Evolutionary conservation across 2,888 invertebrate species (phyloP), one percentile per base, ranked within the genome.

Genomic region (Tuberolachnus salignus): DNA sequence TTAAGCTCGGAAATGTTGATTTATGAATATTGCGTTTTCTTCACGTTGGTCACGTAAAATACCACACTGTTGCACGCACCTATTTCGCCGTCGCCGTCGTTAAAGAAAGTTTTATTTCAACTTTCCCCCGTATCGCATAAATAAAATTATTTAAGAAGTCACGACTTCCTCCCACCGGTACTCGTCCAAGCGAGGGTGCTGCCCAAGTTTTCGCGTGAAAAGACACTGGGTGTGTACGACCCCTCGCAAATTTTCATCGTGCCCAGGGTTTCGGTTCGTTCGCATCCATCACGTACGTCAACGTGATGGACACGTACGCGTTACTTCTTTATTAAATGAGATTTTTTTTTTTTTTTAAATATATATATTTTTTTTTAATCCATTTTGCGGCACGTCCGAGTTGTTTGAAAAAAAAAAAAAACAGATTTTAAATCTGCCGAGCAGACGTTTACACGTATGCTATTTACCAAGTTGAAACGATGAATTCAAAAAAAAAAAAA

Each of bases 211-310:
- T 19, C 3, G 14, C 10, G 26, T 10, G 19, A 19, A 78, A 16
- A 26, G 53, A 55, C 49, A 78, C 53, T 8, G 67, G 23, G 34
- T 34, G 44, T 16, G 21, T 21, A 9, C 57, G 44, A 44, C 44
- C 26, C 19, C 11, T 73, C 11, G 13, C 19, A 23, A 49, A 6
- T 26, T 3, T 3, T 59, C 34, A 13, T 14, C 1, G n/a, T 8
- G n/a, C 34, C 34, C n/a, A 34, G 16, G 26, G 46, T 63, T 26
- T 66, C 13, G 34, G 34, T 69, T 78, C 49, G 21, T 78, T 69
- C 78, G 16, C 69, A 78, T 78, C 67, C 67, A 78, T 78, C 78
- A 78, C 78, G 78, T 55, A 55, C 69, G 67, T 78, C 67, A 21
- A 16, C 53, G n/a, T 57, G 66, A 59, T 49, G 49, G 59, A 67